A percentile compares a stretch with the other conserved stretches of the same genome.
Conservation (phyloP, 2,797 vertebrate species). For the Labeo calbasu region DNA sequence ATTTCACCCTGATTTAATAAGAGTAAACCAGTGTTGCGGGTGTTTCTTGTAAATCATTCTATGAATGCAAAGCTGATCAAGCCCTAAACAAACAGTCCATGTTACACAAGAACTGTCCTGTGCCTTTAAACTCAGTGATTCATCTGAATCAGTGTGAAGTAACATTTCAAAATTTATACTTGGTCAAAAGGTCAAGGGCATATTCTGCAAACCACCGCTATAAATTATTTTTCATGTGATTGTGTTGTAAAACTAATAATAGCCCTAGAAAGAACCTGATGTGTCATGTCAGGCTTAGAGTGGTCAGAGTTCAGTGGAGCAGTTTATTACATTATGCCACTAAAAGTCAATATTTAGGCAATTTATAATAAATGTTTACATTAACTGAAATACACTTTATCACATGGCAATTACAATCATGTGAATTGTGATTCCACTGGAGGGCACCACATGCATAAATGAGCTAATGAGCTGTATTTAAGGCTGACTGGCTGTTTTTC, state of each 20-base stretch:
- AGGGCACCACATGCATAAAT: constrained; percentile 64
- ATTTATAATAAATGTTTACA: background rate
- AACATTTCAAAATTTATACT: background rate
- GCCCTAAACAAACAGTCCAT: background rate
- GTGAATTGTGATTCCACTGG: constrained; percentile 64
- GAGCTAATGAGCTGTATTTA: background rate
- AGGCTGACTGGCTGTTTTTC: background rate
- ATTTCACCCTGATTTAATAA: background rate
- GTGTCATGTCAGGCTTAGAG: background rate
- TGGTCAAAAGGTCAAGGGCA: background rate
- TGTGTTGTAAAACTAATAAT: background rate
- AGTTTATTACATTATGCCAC: background rate
- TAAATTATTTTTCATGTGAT: background rate
- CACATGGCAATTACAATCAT: background rate
- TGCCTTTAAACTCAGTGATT: constrained; percentile 18
- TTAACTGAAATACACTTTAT: background rate
- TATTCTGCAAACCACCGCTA: background rate
- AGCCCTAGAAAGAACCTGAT: background rate
- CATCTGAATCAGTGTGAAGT: background rate
- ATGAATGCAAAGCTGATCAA: background rate
- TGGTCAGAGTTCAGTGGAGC: background rate
- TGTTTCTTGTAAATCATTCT: constrained; percentile 35
- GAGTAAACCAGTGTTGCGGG: background rate
- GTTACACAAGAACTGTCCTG: background rate
- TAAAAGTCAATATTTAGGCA: background rate